Conservation (phyloP, 2,797 vertebrate species). For the Phyllotis vaccarum region DNA sequence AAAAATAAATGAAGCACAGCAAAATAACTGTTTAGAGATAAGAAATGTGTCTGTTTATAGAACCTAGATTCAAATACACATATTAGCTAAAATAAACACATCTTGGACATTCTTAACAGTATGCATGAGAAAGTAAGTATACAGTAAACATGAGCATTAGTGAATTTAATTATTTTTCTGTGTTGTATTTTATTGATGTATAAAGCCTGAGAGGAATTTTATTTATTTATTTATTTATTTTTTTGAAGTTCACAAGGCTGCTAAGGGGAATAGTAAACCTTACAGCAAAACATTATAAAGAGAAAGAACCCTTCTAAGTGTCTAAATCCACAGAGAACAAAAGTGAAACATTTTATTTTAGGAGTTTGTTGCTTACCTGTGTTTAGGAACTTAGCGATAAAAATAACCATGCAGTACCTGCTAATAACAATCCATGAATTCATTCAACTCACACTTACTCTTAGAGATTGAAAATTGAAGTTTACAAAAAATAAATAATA, state of each 20-base stretch:
- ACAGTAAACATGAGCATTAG: not conserved
- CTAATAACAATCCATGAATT: not conserved
- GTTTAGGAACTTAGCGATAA: slow-evolving; percentile 39
- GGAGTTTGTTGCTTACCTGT: not conserved
- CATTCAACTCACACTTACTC: slow-evolving; percentile 4
- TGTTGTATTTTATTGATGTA: not conserved
- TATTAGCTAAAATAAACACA: not conserved
- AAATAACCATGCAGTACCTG: not conserved
- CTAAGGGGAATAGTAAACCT: not conserved
- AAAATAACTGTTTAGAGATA: not conserved
- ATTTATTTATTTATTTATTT: too few species aligned
- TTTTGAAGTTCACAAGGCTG: not conserved
- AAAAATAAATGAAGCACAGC: not conserved
- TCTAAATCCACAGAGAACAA: not conserved
- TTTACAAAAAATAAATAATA: slow-evolving; percentile 25
- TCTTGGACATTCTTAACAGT: not conserved
- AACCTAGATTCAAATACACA: not conserved
- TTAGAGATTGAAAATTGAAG: not conserved
- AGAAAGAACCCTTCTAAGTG: slow-evolving; percentile 1
- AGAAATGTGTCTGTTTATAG: not conserved
- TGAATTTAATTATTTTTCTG: not conserved
- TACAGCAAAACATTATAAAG: not conserved
- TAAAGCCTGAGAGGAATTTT: slow-evolving; percentile 2
- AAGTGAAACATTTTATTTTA: not conserved
- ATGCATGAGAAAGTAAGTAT: not conserved